phyloP scores from a whole-genome alignment of 2,888 invertebrate genomes.

The Microctonus brassicae region DNA sequence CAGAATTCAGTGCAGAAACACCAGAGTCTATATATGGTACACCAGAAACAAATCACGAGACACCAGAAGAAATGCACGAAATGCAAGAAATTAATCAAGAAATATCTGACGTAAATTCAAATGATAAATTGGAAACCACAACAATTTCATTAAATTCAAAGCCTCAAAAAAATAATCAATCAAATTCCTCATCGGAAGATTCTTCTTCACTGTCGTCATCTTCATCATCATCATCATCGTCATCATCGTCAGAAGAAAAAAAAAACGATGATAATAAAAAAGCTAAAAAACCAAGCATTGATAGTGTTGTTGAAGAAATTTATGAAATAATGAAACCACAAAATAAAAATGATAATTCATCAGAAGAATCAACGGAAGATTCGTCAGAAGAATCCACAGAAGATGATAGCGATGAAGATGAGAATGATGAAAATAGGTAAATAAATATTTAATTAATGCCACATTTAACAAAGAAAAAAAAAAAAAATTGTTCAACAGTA shows the following conservation, averaged over 20 bases:
- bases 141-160: conserved; percentile 55
- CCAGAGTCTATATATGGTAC: conserved; percentile 49
- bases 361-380: conserved; percentile 42
- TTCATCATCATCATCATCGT: conserved; percentile 16
- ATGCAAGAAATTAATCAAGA: conserved; percentile 48
- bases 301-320: conserved; percentile 54
- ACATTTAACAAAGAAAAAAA: too few relatives aligned
- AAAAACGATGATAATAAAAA: conserved; percentile 20
- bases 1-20: conserved; percentile 36
- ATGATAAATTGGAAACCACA: conserved; percentile 2
- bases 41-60: conserved; percentile 57
- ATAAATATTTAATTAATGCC: neutral
- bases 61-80: conserved; percentile 53
- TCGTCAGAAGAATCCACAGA: conserved; percentile 40
- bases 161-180: conserved; percentile 19
- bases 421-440: conserved; percentile 58
- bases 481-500: too few relatives aligned
- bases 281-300: conserved; percentile 49
- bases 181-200: conserved; percentile 7
- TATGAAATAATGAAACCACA: conserved; percentile 52
- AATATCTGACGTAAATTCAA: neutral
- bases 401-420: conserved; percentile 44
- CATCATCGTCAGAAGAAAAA: conserved; percentile 25
- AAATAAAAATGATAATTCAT: conserved; percentile 35
- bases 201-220: neutral